phyloP scores from a whole-genome alignment of 2,888 invertebrate genomes.

The Epicampocera succincta region DNA sequence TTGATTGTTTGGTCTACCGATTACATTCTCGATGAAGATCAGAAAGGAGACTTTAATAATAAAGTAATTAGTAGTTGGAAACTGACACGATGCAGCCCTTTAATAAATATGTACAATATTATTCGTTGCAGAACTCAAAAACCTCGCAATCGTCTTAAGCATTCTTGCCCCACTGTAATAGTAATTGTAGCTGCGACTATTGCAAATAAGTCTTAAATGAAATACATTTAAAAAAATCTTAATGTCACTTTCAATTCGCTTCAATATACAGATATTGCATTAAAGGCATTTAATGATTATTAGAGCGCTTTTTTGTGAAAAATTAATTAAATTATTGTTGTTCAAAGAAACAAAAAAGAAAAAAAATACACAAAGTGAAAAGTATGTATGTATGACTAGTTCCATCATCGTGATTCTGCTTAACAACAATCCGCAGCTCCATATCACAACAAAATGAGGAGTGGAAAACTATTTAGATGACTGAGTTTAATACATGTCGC shows the following conservation, averaged over 20 bases:
- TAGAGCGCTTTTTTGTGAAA: slow-evolving; percentile 45
- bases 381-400: too few species aligned
- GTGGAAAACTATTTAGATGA: slow-evolving; percentile 15
- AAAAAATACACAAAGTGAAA: too few species aligned
- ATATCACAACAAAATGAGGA: slow-evolving; percentile 9
- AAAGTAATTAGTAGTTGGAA: too few species aligned
- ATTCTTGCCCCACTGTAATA: slow-evolving; percentile 6
- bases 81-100: too few species aligned
- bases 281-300: slow-evolving; percentile 29
- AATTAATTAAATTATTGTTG: slow-evolving; percentile 58
- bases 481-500: slow-evolving; percentile 50
- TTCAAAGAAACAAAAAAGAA: slow-evolving; percentile 30
- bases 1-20: too few species aligned
- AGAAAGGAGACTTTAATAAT: too few species aligned
- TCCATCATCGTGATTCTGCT: slow-evolving; percentile 3
- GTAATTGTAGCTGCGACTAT: slow-evolving; percentile 6
- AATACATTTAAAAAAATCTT: slow-evolving; percentile 20
- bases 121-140: too few species aligned
- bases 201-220: slow-evolving; percentile 21
- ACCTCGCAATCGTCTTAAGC: too few species aligned
- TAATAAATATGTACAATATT: too few species aligned
- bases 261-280: slow-evolving; percentile 48
- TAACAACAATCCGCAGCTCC: neutral
- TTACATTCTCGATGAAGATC: too few species aligned
- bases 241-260: slow-evolving; percentile 39